Evolutionary conservation across 2,113 vertebrate genomes (phyloP).

Genomic region (Dissostichus mawsoni): DNA sequence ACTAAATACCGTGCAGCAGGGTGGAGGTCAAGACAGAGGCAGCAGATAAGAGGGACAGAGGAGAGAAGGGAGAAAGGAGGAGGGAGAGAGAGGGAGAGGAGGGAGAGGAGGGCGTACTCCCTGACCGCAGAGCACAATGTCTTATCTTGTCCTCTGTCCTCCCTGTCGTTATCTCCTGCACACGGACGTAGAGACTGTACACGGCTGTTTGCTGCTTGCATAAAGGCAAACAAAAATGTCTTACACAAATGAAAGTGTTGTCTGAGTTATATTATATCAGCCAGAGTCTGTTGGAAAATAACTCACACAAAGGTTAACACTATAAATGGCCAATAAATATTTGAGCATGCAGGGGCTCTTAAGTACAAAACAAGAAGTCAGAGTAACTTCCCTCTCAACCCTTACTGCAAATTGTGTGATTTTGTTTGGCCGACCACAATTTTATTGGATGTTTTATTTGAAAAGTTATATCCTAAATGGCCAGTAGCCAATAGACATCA

Average conservation of each 20-base stretch:
- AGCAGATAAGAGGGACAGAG: slow-evolving; percentile 73
- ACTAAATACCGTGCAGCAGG: slow-evolving; percentile 64
- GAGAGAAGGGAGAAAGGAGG: slow-evolving; percentile 56
- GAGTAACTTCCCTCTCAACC: too few species aligned
- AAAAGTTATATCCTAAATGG: not conserved
- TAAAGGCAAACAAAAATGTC: slow-evolving; percentile 21
- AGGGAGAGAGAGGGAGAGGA: slow-evolving; percentile 56
- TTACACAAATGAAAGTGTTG: slow-evolving; percentile 17
- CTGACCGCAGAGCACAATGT: slow-evolving; percentile 70
- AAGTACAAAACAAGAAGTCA: not conserved
- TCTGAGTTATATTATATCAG: not conserved
- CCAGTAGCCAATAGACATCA: not conserved
- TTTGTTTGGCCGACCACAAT: not conserved
- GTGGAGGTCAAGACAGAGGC: slow-evolving; percentile 75
- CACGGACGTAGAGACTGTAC: slow-evolving; percentile 44
- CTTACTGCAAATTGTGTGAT: not conserved
- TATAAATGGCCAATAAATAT: not conserved
- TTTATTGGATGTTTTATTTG: not conserved
- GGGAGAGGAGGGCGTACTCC: slow-evolving; percentile 68
- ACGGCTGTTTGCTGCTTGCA: slow-evolving; percentile 35
- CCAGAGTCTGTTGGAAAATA: not conserved
- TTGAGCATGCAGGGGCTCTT: not conserved
- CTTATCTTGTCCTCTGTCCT: slow-evolving; percentile 79
- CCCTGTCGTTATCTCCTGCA: slow-evolving; percentile 69
- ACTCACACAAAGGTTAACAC: slow-evolving; percentile 12